phyloP scores from a whole-genome alignment of 2,888 invertebrate species.

The Phengaris arion region DNA sequence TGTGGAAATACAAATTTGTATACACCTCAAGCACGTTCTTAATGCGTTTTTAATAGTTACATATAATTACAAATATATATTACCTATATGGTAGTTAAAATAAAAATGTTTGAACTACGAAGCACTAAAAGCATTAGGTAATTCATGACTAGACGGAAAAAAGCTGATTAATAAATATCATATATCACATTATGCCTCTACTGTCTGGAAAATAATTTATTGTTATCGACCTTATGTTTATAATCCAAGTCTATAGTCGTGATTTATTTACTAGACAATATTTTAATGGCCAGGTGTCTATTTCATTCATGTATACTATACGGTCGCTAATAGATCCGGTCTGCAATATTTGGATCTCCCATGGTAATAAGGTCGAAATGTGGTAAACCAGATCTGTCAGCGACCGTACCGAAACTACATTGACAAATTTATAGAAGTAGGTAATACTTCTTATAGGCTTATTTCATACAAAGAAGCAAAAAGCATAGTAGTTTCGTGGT shows the following conservation, averaged over 20 bases:
- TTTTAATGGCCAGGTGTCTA: neutral
- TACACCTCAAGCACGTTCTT: no score
- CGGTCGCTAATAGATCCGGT: neutral
- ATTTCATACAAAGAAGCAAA: neutral
- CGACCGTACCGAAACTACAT: no score
- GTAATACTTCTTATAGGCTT: no score
- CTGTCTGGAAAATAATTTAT: neutral
- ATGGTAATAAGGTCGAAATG: neutral
- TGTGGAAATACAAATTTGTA: no score
- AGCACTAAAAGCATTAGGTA: constrained; percentile 1
- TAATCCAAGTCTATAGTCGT: neutral
- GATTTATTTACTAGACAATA: constrained; percentile 2
- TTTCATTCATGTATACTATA: neutral
- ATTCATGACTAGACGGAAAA: neutral
- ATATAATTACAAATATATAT: no score
- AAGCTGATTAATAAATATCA: neutral
- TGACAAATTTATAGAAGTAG: no score
- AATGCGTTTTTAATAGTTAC: no score
- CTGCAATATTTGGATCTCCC: neutral
- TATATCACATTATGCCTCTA: constrained; percentile 2
- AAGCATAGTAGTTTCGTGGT: neutral
- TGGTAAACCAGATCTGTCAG: neutral
- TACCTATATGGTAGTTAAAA: no score
- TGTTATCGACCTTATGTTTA: neutral
- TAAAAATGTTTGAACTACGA: neutral